phyloP scores from a whole-genome alignment of 2,797 vertebrate species.

The Synaphobranchus kaupii region DNA sequence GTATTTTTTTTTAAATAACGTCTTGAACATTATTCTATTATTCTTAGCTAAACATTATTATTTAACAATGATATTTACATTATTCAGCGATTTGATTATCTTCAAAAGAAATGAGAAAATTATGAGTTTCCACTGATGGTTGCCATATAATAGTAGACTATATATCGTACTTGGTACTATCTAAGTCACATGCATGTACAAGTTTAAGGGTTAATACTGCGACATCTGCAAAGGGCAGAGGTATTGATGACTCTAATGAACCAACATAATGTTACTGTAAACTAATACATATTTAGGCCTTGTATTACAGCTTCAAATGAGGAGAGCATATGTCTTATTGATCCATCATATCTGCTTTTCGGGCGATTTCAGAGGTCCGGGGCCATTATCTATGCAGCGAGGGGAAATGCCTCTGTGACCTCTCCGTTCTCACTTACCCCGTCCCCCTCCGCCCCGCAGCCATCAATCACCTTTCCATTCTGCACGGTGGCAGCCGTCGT shows the following conservation, averaged over 20 bases:
- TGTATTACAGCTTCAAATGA: constrained; percentile 78
- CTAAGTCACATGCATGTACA: neutral
- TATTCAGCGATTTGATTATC: neutral
- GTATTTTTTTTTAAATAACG: neutral
- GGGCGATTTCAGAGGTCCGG: constrained; percentile 58
- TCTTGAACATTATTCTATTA: neutral
- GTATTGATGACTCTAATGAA: constrained; percentile 77
- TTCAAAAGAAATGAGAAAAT: neutral
- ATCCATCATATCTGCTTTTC: constrained; percentile 78
- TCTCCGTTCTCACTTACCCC: constrained; percentile 82
- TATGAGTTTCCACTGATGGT: neutral
- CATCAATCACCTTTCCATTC: constrained; percentile 99
- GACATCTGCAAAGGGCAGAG: constrained; percentile 64
- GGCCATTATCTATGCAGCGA: constrained; percentile 78
- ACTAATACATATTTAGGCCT: constrained; percentile 80
- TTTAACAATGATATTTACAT: neutral
- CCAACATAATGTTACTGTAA: constrained; percentile 79
- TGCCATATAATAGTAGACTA: neutral
- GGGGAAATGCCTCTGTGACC: constrained; percentile 81
- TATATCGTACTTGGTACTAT: neutral
- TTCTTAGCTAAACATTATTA: neutral
- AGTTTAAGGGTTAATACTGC: constrained; percentile 52
- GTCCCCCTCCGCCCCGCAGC: constrained; percentile 79
- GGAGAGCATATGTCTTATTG: constrained; percentile 87
- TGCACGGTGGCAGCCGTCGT: constrained; percentile 97